Conservation (phyloP, 1,140 invertebrate species). For the Tetramorium parvispinum region DNA sequence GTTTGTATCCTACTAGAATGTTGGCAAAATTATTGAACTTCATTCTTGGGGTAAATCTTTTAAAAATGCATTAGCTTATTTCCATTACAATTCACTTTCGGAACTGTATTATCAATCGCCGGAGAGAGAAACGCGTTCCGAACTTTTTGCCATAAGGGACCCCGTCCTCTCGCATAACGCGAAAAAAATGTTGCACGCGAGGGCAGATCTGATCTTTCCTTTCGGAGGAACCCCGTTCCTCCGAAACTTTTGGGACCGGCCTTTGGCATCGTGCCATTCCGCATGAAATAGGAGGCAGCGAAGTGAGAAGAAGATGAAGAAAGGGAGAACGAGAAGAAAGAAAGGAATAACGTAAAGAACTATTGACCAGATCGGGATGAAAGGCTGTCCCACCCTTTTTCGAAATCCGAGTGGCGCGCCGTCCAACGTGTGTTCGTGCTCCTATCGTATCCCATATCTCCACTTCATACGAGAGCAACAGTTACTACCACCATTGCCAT, state of each 20-base stretch:
- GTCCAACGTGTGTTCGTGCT: constrained; percentile 59
- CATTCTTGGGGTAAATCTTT: not conserved
- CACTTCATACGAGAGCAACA: constrained; percentile 38
- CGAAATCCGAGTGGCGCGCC: constrained; percentile 73
- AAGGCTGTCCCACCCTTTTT: constrained; percentile 76
- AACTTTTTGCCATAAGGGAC: constrained; percentile 5
- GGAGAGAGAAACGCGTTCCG: not conserved
- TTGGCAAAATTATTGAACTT: constrained; percentile 20
- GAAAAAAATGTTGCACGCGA: constrained; percentile 53
- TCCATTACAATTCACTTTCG: constrained; percentile 44
- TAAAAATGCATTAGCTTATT: constrained; percentile 56
- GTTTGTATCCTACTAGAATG: not conserved
- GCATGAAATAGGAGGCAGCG: constrained; percentile 36
- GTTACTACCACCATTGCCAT: constrained; percentile 42
- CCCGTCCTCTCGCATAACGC: constrained; percentile 16
- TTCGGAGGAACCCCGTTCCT: constrained; percentile 15
- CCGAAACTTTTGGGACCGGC: constrained; percentile 36
- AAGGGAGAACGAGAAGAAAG: constrained; percentile 45
- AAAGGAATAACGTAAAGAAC: constrained; percentile 67
- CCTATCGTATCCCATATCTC: constrained; percentile 44
- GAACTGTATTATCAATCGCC: constrained; percentile 16
- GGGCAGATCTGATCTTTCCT: constrained; percentile 42
- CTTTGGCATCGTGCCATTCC: constrained; percentile 33
- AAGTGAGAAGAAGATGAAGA: constrained; percentile 23
- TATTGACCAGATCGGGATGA: constrained; percentile 75